Evolutionary conservation across 2,797 vertebrate genomes (phyloP).

Genomic region (Sebastes umbrosus): DNA sequence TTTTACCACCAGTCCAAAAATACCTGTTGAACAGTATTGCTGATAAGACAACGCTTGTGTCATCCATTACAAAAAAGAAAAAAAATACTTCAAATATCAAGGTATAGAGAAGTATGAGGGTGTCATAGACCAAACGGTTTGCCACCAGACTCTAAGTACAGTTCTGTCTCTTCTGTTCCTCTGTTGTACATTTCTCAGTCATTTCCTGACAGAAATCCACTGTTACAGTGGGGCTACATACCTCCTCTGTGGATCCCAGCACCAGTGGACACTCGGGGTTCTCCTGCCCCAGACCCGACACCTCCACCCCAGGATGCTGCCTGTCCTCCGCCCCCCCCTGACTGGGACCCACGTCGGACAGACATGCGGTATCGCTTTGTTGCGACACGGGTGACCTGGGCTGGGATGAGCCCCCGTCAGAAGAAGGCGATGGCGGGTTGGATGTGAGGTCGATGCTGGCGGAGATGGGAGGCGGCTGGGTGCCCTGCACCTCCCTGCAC

Average conservation of each 20-base stretch:
- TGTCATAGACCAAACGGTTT: conserved; percentile 51
- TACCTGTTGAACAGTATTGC: conserved; percentile 92
- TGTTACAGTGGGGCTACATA: conserved; percentile 90
- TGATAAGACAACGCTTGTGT: conserved; percentile 90
- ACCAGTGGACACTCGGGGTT: conserved; percentile 79
- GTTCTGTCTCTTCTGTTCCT: conserved; percentile 89
- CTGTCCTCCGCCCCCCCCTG: not conserved
- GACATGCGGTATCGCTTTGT: conserved; percentile 56
- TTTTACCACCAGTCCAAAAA: conserved; percentile 83
- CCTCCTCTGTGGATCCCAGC: conserved; percentile 83
- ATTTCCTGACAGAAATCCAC: conserved; percentile 98
- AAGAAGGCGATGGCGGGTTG: conserved; percentile 67
- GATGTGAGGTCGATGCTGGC: conserved; percentile 85
- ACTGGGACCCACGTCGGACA: conserved; percentile 68
- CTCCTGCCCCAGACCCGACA: conserved; percentile 47
- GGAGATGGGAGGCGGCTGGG: conserved; percentile 64
- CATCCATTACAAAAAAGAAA: conserved; percentile 76
- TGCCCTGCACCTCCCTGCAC: conserved; percentile 88
- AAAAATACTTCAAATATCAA: conserved; percentile 58
- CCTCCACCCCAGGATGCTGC: conserved; percentile 46
- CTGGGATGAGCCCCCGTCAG: conserved; percentile 15
- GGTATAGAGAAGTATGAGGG: conserved; percentile 20
- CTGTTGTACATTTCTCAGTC: conserved; percentile 96
- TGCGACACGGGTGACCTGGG: conserved; percentile 4
- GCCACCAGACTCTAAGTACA: conserved; percentile 79